Evolutionary conservation across 2,113 vertebrate genomes (phyloP), one percentile per base, ranked within the genome.

Genomic region (Elachura formosa): DNA sequence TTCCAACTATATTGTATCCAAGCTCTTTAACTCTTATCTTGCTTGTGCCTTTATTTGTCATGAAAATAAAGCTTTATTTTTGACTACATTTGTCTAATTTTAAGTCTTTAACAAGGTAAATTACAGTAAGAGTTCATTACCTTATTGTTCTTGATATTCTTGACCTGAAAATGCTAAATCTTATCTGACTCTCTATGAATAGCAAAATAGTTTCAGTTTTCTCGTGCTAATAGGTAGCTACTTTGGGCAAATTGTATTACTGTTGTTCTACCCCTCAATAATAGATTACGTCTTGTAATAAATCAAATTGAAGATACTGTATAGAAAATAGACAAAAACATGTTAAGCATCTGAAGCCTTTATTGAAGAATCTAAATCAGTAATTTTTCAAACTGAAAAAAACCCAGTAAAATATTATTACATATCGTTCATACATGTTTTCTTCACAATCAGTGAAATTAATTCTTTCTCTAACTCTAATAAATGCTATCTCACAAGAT

Each of bases 361-460:
- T 94, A 93, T 84, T 94, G 59, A 72, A 54, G 38, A 84, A 71
- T 74, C 21, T 31, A 58, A 88, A 89, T 3, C 5, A 68, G 29
- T 28, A 6, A 5, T 63, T 17, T 33, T 87, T 54, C 18, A 45
- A 31, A 68, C 8, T 45, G 45, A 43, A 51, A 59, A 72, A 0
- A 25, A 56, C 11, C 3, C 28, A 54, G 25, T 54, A 49, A 66
- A 96, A 45, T 48, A 38, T 48, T 59, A 36, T 22, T 62, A 46
- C 21, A 33, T 5, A 49, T 29, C 10, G 8, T 21, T 78, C 12
- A 55, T 25, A 49, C 1, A 3, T 1, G 18, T 41, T 71, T 54
- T 77, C 64, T 63, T 9, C 33, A 69, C 22, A 90, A 55, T 18
- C 31, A 74, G 10, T 31, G 3, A 93, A 87, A 90, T 40, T 69